Evolutionary conservation across 2,888 invertebrate species (phyloP).

Genomic region (Anodontia alba): DNA sequence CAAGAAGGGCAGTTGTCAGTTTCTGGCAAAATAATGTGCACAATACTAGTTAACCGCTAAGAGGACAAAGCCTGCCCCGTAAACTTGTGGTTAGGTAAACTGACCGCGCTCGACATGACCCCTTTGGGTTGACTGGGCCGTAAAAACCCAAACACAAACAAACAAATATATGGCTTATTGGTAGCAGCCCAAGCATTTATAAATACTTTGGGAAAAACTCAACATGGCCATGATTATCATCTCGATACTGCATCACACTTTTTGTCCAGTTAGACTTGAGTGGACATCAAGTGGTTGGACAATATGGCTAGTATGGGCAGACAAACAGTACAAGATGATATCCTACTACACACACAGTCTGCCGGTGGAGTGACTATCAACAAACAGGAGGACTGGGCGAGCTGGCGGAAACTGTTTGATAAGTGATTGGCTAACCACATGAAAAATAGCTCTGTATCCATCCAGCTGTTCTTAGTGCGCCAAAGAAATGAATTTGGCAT

Average conservation of each 20-base stretch:
- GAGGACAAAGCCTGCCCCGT: too few species aligned
- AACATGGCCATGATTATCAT: background rate
- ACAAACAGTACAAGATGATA: constrained; percentile 46
- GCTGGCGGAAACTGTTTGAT: constrained; percentile 1
- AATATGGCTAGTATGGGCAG: constrained; percentile 42
- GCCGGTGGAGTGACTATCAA: constrained; percentile 48
- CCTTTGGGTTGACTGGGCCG: too few species aligned
- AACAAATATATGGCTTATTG: too few species aligned
- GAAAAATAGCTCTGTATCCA: constrained; percentile 48
- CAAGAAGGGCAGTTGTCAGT: too few species aligned
- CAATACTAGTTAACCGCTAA: too few species aligned
- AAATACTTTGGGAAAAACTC: constrained; percentile 15
- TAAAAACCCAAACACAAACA: too few species aligned
- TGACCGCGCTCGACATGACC: too few species aligned
- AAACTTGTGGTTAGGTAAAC: too few species aligned
- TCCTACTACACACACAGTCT: constrained; percentile 34
- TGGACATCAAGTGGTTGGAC: background rate
- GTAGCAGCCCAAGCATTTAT: constrained; percentile 27
- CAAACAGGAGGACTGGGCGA: constrained; percentile 38
- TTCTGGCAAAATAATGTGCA: too few species aligned
- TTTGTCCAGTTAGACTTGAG: background rate
- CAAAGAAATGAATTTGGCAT: constrained; percentile 36
- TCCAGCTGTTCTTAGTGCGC: constrained; percentile 44
- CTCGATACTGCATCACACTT: background rate
- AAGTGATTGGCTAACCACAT: constrained; percentile 15